Evolutionary conservation across 2,113 vertebrate genomes (phyloP), one percentile per base, ranked within the genome.

Genomic region (Salminus brasiliensis): DNA sequence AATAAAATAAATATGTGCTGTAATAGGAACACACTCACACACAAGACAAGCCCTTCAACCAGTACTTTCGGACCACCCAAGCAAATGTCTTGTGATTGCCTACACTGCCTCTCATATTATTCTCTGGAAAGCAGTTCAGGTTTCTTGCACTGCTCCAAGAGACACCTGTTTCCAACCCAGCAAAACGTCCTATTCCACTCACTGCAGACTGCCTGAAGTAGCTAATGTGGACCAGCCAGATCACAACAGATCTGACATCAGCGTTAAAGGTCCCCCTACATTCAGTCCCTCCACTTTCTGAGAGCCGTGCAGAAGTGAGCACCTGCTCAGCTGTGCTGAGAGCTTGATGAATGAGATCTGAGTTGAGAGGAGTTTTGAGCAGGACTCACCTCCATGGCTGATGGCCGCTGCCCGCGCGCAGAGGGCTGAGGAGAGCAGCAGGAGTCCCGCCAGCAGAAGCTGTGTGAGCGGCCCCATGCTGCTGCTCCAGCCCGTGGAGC

Each of bases 381-480:
- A 3, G 59, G n/a, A 77, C 84, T 81, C 74, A 86, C 85, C 85
- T 84, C 57, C 67, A 79, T 69, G 21, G 72, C n/a, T 43, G 25
- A 78, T 25, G 25, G 80, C 72, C 27, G 82, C 85, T 47, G 76
- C 70, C 80, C 76, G 34, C 47, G 72, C 82, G 63, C 36, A 4
- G 23, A 39, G 34, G 43, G 69, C 41, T 9, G 62, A 74, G 67
- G 62, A 66, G 34, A 86, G 60, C 34, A 63, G 21, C 39, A 84
- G 21, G 30, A 59, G 67, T 74, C 60, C 60, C 68, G 69, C 27
- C 71, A 73, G 66, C 21, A 53, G 52, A 21, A 9, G 52, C 52
- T 57, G 47, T 16, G 55, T 65, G 52, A 47, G 76, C 30, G 72
- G 52, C 76, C 66, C 80, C 85, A 86, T 84, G 55, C 23, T 47